These are phyloP conservation scores for Lophius americanus DNA, from an alignment of 2,797 vertebrate genomes.

Conservation along the genomic window DNA sequence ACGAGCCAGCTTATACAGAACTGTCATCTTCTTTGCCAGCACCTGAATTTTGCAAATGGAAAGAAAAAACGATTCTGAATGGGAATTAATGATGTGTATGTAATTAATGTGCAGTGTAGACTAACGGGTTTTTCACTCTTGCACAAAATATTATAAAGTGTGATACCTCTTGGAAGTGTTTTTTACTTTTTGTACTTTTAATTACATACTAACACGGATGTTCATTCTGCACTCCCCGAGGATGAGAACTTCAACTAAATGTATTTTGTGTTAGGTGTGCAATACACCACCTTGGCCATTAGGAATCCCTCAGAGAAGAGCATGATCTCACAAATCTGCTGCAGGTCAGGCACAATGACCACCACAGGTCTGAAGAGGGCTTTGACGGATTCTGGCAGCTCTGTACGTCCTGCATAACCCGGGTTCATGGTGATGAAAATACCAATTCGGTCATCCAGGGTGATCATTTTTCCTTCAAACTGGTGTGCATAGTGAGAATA, in stretches of 20 bases:
- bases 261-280: background rate
- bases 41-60: slow-evolving; percentile 71
- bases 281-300: slow-evolving; percentile 86
- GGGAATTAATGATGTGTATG: background rate
- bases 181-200: background rate
- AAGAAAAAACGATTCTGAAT: background rate
- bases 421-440: slow-evolving; percentile 99
- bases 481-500: slow-evolving; percentile 54
- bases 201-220: background rate
- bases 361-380: slow-evolving; percentile 97
- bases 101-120: background rate
- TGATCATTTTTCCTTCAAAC: slow-evolving; percentile 97
- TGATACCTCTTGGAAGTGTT: background rate
- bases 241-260: background rate
- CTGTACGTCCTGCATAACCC: slow-evolving; percentile 94
- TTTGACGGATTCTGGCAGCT: slow-evolving; percentile 97
- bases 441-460: slow-evolving; percentile 89
- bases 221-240: background rate
- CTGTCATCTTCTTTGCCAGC: slow-evolving; percentile 98
- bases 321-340: slow-evolving; percentile 99
- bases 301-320: slow-evolving; percentile 98
- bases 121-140: background rate
- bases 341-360: slow-evolving; percentile 95
- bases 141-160: too few relatives aligned
- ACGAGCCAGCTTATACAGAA: slow-evolving; percentile 92